phyloP scores from a whole-genome alignment of 35 echinoderm and acorn worm species.

The Patiria miniata region DNA sequence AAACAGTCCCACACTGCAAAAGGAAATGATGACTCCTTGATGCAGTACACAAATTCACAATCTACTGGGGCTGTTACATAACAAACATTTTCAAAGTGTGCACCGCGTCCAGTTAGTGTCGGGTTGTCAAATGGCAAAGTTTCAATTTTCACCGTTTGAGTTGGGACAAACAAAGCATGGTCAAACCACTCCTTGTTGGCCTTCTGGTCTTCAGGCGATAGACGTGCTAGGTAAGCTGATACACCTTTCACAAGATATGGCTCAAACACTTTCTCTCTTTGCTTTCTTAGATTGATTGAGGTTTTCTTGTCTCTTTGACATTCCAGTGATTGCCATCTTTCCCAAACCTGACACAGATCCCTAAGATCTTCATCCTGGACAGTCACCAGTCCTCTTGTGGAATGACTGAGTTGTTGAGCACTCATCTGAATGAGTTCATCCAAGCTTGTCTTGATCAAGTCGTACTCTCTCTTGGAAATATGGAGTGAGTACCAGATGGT shows the following conservation, averaged over 20 bases:
- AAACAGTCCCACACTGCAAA: conserved; percentile 64
- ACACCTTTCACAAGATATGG: not conserved
- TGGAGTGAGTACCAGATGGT: conserved; percentile 57
- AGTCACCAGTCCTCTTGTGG: conserved; percentile 28
- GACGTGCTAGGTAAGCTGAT: not conserved
- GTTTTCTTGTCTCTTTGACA: not conserved
- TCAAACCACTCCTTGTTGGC: conserved; percentile 34
- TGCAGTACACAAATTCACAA: conserved; percentile 47
- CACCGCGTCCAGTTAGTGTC: conserved; percentile 48
- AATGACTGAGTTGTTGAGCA: not conserved
- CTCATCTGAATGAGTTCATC: conserved; percentile 39
- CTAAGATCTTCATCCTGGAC: not conserved
- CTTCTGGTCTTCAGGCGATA: not conserved
- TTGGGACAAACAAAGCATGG: conserved; percentile 42
- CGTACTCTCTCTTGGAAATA: conserved; percentile 42
- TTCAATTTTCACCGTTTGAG: not conserved
- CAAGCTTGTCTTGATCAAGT: conserved; percentile 31
- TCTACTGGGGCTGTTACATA: not conserved
- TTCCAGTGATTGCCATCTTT: conserved; percentile 27
- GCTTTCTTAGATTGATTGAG: not conserved
- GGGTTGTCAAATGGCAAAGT: conserved; percentile 52
- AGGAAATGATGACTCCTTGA: conserved; percentile 21
- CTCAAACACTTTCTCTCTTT: conserved; percentile 12
- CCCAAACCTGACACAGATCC: conserved; percentile 38
- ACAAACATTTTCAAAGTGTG: not conserved